Conservation (phyloP, 2,888 invertebrate species). For the Terebella lapidaria region DNA sequence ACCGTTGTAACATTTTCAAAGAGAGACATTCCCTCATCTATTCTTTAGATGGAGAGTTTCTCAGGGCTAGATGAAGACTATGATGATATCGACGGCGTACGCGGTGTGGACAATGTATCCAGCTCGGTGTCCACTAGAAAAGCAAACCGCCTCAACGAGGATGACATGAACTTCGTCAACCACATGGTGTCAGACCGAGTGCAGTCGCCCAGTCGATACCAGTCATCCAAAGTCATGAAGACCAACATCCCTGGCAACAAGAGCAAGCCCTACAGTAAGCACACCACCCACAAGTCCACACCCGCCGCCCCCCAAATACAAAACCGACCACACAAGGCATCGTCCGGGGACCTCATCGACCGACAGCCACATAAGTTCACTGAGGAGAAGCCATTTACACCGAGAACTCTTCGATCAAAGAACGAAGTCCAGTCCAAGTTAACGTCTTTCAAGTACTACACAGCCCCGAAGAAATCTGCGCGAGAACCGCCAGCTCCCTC, state of each 20-base stretch:
- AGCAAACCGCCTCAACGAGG: neutral
- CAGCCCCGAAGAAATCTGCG: conserved; percentile 30
- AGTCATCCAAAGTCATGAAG: neutral
- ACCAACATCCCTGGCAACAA: neutral
- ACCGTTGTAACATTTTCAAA: neutral
- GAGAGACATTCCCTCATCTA: neutral
- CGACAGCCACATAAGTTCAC: conserved; percentile 43
- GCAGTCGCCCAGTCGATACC: conserved; percentile 3
- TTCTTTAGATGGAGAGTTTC: neutral
- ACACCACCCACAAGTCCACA: neutral
- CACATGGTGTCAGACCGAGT: neutral
- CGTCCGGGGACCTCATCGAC: conserved; percentile 35
- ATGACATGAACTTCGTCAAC: neutral
- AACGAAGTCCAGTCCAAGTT: conserved; percentile 38
- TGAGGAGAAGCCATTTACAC: conserved; percentile 47
- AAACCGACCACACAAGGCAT: neutral
- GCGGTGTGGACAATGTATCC: neutral
- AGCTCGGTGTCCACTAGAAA: neutral
- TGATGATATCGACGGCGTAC: neutral
- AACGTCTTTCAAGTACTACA: conserved; percentile 45
- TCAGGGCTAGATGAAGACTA: neutral
- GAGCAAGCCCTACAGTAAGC: neutral
- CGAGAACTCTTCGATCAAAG: conserved; percentile 42
- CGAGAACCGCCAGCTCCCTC: neutral
- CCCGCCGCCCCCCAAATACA: neutral